Conservation (phyloP, 30 jellyfish, hydroid and myxozoan genomes). For the Hydra vulgaris region DNA sequence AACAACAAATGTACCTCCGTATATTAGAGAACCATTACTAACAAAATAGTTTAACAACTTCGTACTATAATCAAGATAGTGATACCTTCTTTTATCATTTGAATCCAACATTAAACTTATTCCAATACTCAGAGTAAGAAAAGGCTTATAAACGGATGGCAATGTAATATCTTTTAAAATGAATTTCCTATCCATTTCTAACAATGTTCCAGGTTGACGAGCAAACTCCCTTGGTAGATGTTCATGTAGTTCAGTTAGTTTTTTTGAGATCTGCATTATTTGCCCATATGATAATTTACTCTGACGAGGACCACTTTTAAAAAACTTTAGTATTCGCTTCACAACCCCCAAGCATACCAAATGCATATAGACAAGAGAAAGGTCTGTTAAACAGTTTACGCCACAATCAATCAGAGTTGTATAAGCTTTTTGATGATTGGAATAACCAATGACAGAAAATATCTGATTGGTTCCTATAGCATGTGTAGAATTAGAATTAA, state of each 20-base stretch:
- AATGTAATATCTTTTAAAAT: conserved; percentile 24
- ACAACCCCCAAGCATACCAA: conserved; percentile 42
- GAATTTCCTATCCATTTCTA: conserved; percentile 28
- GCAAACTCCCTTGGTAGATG: conserved; percentile 32
- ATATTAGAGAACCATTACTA: conserved; percentile 2
- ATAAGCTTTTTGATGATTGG: conserved; percentile 5
- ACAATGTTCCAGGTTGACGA: conserved; percentile 37
- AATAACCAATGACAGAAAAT: conserved; percentile 13
- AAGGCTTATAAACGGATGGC: conserved; percentile 11
- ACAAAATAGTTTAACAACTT: conserved; percentile 16
- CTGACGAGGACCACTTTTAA: conserved; percentile 16
- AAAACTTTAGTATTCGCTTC: conserved; percentile 4
- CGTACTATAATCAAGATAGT: conserved; percentile 17
- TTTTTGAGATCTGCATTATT: conserved; percentile 20
- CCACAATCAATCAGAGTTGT: conserved; percentile 18
- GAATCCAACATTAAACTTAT: conserved; percentile 22
- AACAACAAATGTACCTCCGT: conserved; percentile 27
- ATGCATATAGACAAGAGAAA: conserved; percentile 28
- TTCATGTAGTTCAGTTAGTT: conserved; percentile 3
- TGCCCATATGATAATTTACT: conserved; percentile 22
- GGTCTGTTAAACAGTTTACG: conserved; percentile 15
- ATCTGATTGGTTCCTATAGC: background rate
- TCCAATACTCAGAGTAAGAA: conserved; percentile 24
- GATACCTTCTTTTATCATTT: conserved; percentile 8
- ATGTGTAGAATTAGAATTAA: background rate